Conservation (phyloP, 2,888 invertebrate species). For the Drosophila mimetica region DNA sequence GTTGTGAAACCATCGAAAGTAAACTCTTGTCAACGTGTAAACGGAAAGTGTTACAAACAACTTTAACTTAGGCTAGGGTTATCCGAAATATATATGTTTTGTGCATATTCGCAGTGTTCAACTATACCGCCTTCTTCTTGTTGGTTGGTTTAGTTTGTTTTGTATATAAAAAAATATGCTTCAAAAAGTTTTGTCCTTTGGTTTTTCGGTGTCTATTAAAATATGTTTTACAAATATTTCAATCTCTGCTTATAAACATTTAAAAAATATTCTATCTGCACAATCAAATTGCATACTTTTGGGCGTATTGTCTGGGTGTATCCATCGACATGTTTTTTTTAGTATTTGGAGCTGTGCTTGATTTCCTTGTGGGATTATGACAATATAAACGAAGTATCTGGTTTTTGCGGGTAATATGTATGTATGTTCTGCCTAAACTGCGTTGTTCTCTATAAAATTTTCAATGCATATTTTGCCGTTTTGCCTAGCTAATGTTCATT, state of each 20-base stretch:
- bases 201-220: constrained; percentile 46
- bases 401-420: not conserved
- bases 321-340: constrained; percentile 42
- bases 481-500: constrained; percentile 67
- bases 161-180: constrained; percentile 71
- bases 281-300: constrained; percentile 75
- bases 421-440: constrained; percentile 49
- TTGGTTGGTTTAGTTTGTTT: too few species aligned
- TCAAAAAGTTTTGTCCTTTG: constrained; percentile 63
- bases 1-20: constrained; percentile 70
- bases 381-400: constrained; percentile 44
- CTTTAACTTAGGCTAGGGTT: constrained; percentile 68
- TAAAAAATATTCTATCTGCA: constrained; percentile 77
- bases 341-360: constrained; percentile 36
- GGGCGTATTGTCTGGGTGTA: constrained; percentile 72
- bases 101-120: constrained; percentile 58
- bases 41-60: constrained; percentile 21
- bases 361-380: constrained; percentile 29
- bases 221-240: constrained; percentile 64
- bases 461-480: constrained; percentile 41
- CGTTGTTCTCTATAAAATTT: constrained; percentile 56
- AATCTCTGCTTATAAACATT: constrained; percentile 63
- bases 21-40: constrained; percentile 35
- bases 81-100: constrained; percentile 57
- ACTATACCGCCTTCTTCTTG: constrained; percentile 7